Evolutionary conservation across 2,113 vertebrate genomes (phyloP).

Genomic region (Psittacus erithacus): DNA sequence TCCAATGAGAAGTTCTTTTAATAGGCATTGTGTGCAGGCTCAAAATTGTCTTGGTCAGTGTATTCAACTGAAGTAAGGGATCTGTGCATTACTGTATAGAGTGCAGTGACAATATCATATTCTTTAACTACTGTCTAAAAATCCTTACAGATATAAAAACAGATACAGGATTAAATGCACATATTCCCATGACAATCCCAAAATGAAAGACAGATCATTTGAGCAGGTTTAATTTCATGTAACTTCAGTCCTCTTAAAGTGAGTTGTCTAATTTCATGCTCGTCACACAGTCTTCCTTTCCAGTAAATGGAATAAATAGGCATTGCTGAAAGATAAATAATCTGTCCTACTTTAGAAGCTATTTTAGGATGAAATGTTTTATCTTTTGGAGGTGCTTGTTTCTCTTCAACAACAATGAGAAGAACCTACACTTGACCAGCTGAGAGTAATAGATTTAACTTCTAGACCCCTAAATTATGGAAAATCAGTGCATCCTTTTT

Average conservation of each 20-base stretch:
- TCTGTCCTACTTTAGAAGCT: slow-evolving; percentile 61
- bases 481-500: not conserved
- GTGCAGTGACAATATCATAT: fast-evolving
- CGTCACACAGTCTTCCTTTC: slow-evolving; percentile 42
- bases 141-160: not conserved
- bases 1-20: not conserved
- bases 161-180: not conserved
- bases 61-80: not conserved
- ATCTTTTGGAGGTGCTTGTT: slow-evolving; percentile 39
- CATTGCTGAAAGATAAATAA: slow-evolving; percentile 62
- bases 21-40: not conserved
- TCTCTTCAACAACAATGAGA: slow-evolving; percentile 1
- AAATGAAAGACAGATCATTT: not conserved
- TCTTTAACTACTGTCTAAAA: not conserved
- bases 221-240: slow-evolving; percentile 5
- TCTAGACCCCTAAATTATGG: not conserved
- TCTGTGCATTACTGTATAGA: not conserved
- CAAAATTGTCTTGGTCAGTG: not conserved
- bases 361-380: slow-evolving; percentile 35
- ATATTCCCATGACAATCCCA: not conserved
- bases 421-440: not conserved
- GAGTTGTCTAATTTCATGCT: slow-evolving; percentile 50
- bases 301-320: slow-evolving; percentile 52
- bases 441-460: not conserved
- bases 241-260: slow-evolving; percentile 3